These are phyloP conservation scores for Mohoua ochrocephala DNA, from an alignment of 2,113 vertebrate genomes.

Conservation along the genomic window DNA sequence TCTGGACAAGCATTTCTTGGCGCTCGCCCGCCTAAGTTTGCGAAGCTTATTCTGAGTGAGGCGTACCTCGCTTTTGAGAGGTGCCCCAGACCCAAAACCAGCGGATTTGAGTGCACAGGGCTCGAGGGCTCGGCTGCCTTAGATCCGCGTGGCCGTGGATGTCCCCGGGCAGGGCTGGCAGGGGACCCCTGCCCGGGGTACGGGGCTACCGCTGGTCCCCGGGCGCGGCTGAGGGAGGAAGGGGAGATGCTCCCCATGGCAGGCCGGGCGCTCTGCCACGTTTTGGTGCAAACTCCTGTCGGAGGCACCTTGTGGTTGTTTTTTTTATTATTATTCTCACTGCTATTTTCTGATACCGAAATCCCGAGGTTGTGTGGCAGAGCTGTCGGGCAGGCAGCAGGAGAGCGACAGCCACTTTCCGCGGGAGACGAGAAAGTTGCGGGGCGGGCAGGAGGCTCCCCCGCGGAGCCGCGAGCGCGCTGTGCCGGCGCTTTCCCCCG, in stretches of 20 bases:
- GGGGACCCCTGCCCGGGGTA: not conserved
- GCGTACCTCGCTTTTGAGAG: not conserved
- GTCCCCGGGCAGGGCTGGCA: not conserved
- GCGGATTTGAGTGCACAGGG: not conserved
- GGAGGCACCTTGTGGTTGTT: not conserved
- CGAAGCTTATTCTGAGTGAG: not conserved
- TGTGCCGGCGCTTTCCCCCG: not conserved
- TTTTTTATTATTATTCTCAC: not conserved
- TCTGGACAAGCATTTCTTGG: not conserved
- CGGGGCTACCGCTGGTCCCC: not conserved
- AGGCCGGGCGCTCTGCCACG: not conserved
- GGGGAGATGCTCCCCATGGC: not conserved
- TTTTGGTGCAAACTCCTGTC: not conserved
- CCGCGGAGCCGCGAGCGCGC: not conserved
- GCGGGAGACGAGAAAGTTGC: not conserved
- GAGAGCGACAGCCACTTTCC: not conserved
- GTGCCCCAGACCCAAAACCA: not conserved
- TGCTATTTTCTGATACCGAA: accelerated
- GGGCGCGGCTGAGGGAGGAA: not conserved
- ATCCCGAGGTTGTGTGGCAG: not conserved
- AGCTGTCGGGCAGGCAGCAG: not conserved
- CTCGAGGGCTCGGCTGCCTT: not conserved
- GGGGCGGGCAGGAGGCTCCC: not conserved
- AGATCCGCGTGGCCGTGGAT: not conserved
- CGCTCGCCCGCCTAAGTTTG: not conserved